These are phyloP conservation scores for Pocillopora meandrina DNA, from an alignment of 92 coral and sea anemone species.

Conservation along the genomic window DNA sequence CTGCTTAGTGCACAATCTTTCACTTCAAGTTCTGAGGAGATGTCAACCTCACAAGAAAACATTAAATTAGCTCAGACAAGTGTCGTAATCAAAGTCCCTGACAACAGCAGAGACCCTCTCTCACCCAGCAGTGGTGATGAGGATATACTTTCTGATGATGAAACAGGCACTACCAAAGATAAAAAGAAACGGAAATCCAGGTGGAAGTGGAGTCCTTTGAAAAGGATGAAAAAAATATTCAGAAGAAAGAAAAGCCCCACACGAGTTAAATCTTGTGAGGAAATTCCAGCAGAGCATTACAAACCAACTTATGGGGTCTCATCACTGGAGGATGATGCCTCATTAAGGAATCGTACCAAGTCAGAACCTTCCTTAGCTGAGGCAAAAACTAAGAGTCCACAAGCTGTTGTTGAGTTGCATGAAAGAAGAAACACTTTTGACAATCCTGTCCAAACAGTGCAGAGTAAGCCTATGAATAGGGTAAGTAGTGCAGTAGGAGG, in stretches of 20 bases:
- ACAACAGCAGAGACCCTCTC: slow-evolving; percentile 17
- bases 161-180: slow-evolving; percentile 52
- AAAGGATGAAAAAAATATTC: slow-evolving; percentile 84
- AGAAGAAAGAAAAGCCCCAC: slow-evolving; percentile 81
- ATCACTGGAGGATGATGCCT: slow-evolving; percentile 22
- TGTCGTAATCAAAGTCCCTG: slow-evolving; percentile 60
- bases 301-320: slow-evolving; percentile 19
- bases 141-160: slow-evolving; percentile 63
- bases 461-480: slow-evolving; percentile 29
- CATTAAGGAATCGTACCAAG: slow-evolving; percentile 54
- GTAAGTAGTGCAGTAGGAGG: neutral
- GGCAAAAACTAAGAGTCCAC: slow-evolving; percentile 36
- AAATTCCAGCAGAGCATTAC: slow-evolving; percentile 51
- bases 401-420: slow-evolving; percentile 46
- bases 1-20: slow-evolving; percentile 44
- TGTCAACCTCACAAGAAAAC: slow-evolving; percentile 57
- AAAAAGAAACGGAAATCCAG: slow-evolving; percentile 71
- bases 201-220: slow-evolving; percentile 92
- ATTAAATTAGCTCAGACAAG: slow-evolving; percentile 29
- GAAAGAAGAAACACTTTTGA: slow-evolving; percentile 13
- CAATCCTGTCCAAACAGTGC: slow-evolving; percentile 15
- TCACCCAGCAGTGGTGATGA: slow-evolving; percentile 65
- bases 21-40: slow-evolving; percentile 58
- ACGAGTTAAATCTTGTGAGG: slow-evolving; percentile 87
- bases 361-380: slow-evolving; percentile 58